Base-by-base conservation (phyloP, 2,888 invertebrate genomes). In the Phymatocera aterrima region DNA sequence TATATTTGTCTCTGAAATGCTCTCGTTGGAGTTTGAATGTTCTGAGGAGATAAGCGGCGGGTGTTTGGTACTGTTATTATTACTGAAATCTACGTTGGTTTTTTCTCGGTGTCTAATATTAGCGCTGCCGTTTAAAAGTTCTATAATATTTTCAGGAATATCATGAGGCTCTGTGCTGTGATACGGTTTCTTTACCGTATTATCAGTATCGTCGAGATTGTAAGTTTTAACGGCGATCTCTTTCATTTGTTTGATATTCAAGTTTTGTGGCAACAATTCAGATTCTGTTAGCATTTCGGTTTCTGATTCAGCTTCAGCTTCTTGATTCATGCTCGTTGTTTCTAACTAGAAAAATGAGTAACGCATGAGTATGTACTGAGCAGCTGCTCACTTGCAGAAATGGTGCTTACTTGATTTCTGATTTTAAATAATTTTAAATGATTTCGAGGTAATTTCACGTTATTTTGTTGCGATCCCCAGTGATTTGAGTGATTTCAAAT, bases 121-220 rank as follows among this genome's bases (percentile, higher is more conserved):
- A 40, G 51, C 77, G 8, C 37, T 77, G 0, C 43, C 64, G 10
- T 79, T 77, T 12, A 79, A 37, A 48, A 61, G 40, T 34, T 28
- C 18, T 12, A 61, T 75, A 28, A 54, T n/a, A 75, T 34, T 77
- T 1, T 79, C 64, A 37, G 61, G 77, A 77, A 74, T 43, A 61
- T 79, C 65, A 8, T 79, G 51, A 31, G 75, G 10, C 65, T 24
- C 24, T 40, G 10, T 24, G 1, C 40, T 28, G 15, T 75, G 75
- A 12, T 48, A 31, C 1, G 28, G 1, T 60, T 75, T 75, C 40
- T 21, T 57, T 10, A n/a, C 57, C 8, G 21, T 37, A 6, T 54
- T 57, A 43, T 75, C 40, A 10, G 24, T 40, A 21, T 37, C 21
- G 21, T 75, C 75, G 2, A 75, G 57, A 21, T 75, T 75, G 12